Base-by-base conservation (phyloP, 2,888 invertebrate species). In the Protonemura montana region DNA sequence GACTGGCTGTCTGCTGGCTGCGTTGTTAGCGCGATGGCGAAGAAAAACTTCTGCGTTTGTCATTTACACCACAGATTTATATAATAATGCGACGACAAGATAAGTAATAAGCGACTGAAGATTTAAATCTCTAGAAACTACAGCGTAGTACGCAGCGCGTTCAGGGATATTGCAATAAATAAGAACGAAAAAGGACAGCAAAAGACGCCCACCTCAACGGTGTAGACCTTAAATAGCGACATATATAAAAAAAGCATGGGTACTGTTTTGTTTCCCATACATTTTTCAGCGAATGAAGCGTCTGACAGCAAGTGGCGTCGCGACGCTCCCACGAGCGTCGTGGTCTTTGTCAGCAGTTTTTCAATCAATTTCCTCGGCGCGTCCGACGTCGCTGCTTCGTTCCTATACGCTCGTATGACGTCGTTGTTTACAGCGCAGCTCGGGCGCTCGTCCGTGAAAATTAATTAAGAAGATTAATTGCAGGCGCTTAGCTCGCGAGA, bases 401-500 rank as follows among this genome's bases (percentile, higher is more conserved):
- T 2, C 41, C 76, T n/a, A 41, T 82, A 77, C 82, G 78, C 82
- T 25, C 59, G 86, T 84, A 59, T 76, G 42, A 85, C 85, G 77
- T 59, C 76, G 80, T 85, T 86, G 85, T 86, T 85, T 86, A 85
- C n/a, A n/a, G n/a, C 86, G 85, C 83, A 7, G 76, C n/a, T 16
- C 83, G 13, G 76, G 27, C 26, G 81, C 85, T 87, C 80, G 82
- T 85, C 84, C 84, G 84, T 28, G 76, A 28, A 85, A 87, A 85
- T 82, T 87, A 87, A 87, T 87, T 87, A 87, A 87, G 85, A 87
- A 87, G 87, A 87, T 87, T 87, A 87, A 87, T 87, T 82, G 87
- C 29, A 81, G 10, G 30, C 42, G 41, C 83, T 82, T 85, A 85
- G 21, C 77, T 2, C n/a, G 85, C 85, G n/a, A 29, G 59, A 82